Evolutionary conservation across 1,140 invertebrate species (phyloP), one percentile per base, ranked within the genome.

Genomic region (Cydia splendana): DNA sequence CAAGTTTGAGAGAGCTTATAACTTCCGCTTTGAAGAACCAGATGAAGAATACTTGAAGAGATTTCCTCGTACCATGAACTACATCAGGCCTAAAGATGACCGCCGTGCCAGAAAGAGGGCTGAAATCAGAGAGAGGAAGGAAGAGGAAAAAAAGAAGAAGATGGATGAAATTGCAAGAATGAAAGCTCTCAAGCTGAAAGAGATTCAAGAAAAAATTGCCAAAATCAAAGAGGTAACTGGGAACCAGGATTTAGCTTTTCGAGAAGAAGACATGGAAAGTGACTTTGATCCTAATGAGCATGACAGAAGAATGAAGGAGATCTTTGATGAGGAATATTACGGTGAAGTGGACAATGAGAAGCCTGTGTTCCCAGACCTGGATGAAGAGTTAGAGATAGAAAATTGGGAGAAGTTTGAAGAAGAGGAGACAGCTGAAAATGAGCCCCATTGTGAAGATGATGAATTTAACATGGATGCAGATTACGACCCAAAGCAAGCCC

Each of bases 21-120:
- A 99, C 93, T 99, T 98, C 90, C 95, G 98, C 82, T 99, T 97
- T 93, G 98, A 99, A 93, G 98, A 99, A 92, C 98, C 98, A 0
- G 98, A 99, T 93, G 95, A 96, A 74, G 97, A 99, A 84, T 99
- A 98, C 96, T 95, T 98, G 20, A 98, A 98, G 94, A 94, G 97
- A 18, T 99, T 97, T 94, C 98, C 98, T 0, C 95, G 98, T 82
- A 98, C 96, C 0, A 95, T 99, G 81, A 96, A 96, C 90, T 96
- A 97, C 4, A 91, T 99, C 75, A 94, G 98, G 42, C 95, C 95
- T 30, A 96, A 96, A 83, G 96, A 99, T 87, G 96, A 96, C 45
- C 95, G 95, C 77, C 94, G 98, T 76, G 95, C 98, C 74, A 88
- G 96, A 28, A 97, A 98, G 84, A 94, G 98, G 73, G 95, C 95